Base-by-base conservation (phyloP, 2,888 invertebrate genomes). In the Machimus atricapillus region DNA sequence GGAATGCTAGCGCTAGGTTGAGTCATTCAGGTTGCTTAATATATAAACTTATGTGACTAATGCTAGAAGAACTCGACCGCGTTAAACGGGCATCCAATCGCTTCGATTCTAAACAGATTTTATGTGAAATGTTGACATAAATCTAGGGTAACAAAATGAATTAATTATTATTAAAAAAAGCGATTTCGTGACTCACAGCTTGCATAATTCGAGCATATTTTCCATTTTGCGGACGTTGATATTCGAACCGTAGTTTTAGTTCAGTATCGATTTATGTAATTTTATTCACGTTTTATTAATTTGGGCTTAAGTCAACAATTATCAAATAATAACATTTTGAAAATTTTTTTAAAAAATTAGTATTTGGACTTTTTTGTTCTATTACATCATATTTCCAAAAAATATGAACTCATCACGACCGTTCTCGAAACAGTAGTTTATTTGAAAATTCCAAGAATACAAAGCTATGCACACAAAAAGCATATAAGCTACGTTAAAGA, bases 341-440 rank as follows among this genome's bases (percentile, higher is more conserved):
- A 46, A 46, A 46, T 46, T 1, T 46, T 14, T 14, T 46, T 14
- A 0, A 4, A 0, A 46, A 46, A 46, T 12, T 2, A 46, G 12
- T 46, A 46, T 1, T 43, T 43, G 43, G 14, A 43, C 3, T 43
- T 43, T 43, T 43, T 3, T 43, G 8, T 8, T 37, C 3, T 14
- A 8, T 43, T 43, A 8, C 2, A 46, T 1, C 4, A 34, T 34
- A 34, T 4, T 34, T 34, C 1, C 34, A 34, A 34, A 34, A 34
- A 34, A 34, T 34, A 34, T 34, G 34, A 6, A 7, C 4, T 34
- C 34, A 34, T 43, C 43, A 1, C n/a, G n/a, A 16, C n/a, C 8
- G 27, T 40, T 31, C 52, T 56, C 16, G 16, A 81, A 81, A 56
- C 81, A 34, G 81, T 81, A 81, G 81, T 81, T 81, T 81, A 56